phyloP scores from a whole-genome alignment of 1,140 invertebrate species.

The Drosophila grimshawi region DNA sequence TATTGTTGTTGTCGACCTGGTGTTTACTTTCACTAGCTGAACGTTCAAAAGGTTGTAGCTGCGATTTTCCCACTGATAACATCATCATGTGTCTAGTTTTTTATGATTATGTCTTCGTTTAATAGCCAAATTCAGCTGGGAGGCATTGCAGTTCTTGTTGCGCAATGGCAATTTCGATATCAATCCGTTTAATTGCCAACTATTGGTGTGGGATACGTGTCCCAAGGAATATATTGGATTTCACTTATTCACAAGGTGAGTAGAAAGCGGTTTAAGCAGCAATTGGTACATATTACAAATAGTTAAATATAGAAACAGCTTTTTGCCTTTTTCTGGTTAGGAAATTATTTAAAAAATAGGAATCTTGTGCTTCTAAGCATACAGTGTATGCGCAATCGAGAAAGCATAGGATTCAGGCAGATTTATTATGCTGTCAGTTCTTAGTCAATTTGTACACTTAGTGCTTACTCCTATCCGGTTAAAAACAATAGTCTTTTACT shows the following conservation, averaged over 20 bases:
- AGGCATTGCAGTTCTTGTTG: constrained; percentile 63
- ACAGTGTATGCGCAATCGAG: too few relatives aligned
- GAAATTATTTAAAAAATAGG: too few relatives aligned
- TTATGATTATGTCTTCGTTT: constrained; percentile 4
- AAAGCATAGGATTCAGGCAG: too few relatives aligned
- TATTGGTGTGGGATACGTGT: constrained; percentile 60
- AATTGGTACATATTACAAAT: not conserved
- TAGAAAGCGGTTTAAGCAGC: not conserved
- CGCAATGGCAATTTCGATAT: constrained; percentile 74
- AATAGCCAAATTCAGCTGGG: constrained; percentile 53
- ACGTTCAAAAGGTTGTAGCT: constrained; percentile 51
- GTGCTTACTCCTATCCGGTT: too few relatives aligned
- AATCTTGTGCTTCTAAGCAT: too few relatives aligned
- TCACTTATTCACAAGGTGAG: constrained; percentile 71
- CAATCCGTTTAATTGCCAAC: constrained; percentile 72
- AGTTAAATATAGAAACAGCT: not conserved
- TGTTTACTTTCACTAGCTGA: constrained; percentile 61
- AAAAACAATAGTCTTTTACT: not conserved
- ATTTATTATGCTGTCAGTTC: too few relatives aligned
- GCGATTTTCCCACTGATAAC: constrained; percentile 13
- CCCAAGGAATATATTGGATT: constrained; percentile 61
- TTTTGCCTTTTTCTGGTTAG: not conserved
- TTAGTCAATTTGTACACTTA: too few relatives aligned
- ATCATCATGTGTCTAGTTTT: constrained; percentile 30
- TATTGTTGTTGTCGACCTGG: constrained; percentile 24